Base-by-base conservation (phyloP, 2,113 vertebrate genomes). In the Syngnathoides biaculeatus region DNA sequence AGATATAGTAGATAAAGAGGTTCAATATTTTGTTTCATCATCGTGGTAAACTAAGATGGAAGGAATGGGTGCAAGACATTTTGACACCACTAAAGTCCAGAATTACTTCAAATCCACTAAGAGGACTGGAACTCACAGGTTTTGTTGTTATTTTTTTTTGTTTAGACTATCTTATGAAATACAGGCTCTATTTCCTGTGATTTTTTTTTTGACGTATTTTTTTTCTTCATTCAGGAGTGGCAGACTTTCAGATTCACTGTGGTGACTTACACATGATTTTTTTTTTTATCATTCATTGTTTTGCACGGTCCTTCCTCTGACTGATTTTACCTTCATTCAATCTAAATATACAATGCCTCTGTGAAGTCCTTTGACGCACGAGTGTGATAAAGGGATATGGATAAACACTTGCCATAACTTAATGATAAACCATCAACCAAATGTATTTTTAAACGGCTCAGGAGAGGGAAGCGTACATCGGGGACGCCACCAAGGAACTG, bases 371-470 rank as follows among this genome's bases (percentile, higher is more conserved):
- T 2, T 52, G 57, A 80, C 75, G 71, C 74, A n/a, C 43, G 17
- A 57, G 45, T 35, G 11, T 71, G 74, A 73, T 75, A 61, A 75
- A 80, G 38, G n/a, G 20, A 65, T 35, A 66, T 53, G 45, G 62
- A 47, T 64, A 74, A 78, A 76, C 72, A 75, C 65, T 67, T 79
- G 66, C 65, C 59, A 63, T 17, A 22, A 68, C 47, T 80, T 79
- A 65, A 77, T 62, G 69, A 79, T 64, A 62, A 75, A 65, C 81
- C 45, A 78, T 81, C 71, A 76, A 77, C 61, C 58, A 61, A 86
- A 76, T 84, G 79, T 68, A 57, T 73, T 84, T 81, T 69, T 79
- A 83, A 87, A 79, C 74, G 65, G 71, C 63, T 19, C 55, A 57
- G 14, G 45, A 48, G 60, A 56, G 64, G 69, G 68, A 53, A 69